Base-by-base conservation (phyloP, 2,113 vertebrate genomes). In the Plectropomus leopardus region DNA sequence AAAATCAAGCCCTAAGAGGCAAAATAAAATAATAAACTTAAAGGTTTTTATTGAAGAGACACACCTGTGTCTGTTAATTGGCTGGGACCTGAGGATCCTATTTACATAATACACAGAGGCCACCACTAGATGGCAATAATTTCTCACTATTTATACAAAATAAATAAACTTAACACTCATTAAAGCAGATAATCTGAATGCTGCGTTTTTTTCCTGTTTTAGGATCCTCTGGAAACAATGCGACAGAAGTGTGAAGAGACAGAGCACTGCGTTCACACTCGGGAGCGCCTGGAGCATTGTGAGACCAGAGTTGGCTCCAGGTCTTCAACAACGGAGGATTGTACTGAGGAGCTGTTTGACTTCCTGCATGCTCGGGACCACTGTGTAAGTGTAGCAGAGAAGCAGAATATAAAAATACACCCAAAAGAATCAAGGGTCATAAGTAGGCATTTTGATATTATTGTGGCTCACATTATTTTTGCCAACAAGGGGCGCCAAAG, bases 301-400 rank as follows among this genome's bases (percentile, higher is more conserved):
- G 94, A 97, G 9, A 86, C 88, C 0, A 95, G 97, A 30, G 97
- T 99, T 2, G 93, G 94, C 28, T 97, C 98, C 7, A 93, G 96
- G 23, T 96, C 97, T 3, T 26, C 94, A 0, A 98, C 97, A 0
- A 68, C 86, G 8, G 98, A 99, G 90, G 95, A 98, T 21, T 99
- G 98, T 78, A 98, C 97, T 0, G 98, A 99, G 92, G 98, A 99
- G 92, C 95, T 99, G 3, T 97, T 99, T 50, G 98, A 99, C 74
- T 99, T 99, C 84, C 89, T 99, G 70, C 97, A 98, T 1, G 97
- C 97, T 73, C 95, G 98, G 51, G 98, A 99, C 94, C 98, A 99
- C 92, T 99, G 98, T 7, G 98, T 99, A 88, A 96, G 94, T 94
- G 30, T 57, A 60, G 8, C 7, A 60, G 1, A 21, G 28, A 55